Evolutionary conservation across 2,797 vertebrate species (phyloP), one percentile per base, ranked within the genome.

Genomic region (Macropus fuliginosus): DNA sequence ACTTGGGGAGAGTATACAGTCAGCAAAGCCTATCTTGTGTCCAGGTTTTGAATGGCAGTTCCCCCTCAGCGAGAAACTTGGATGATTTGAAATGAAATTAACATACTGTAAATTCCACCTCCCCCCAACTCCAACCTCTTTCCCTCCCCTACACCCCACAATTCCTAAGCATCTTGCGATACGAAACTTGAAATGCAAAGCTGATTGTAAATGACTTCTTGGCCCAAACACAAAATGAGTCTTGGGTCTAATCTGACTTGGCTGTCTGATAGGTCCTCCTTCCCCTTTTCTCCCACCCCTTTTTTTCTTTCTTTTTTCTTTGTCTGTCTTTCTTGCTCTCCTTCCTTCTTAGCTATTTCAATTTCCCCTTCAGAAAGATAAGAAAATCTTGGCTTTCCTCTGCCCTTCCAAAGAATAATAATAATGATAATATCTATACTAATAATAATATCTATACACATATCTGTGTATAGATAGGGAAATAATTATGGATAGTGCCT

Each of bases 401-500:
- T 52, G 34, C 54, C 93, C 31, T 81, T 54, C 62, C 89, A 94
- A 66, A 93, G 92, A 94, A 62, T 62, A 62, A 62, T 62, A n/a
- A 66, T n/a, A 74, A 81, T 27, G 11, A 40, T 46, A 46, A 46
- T 46, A 46, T 46, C 46, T 46, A 46, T 46, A 46, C 46, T 46
- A 46, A 46, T 46, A 46, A 46, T 46, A 46, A 46, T 46, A 46
- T 46, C 46, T 46, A 46, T 46, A 46, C 40, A 81, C 40, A 3
- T 46, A 46, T 46, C 34, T 74, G 28, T 40, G n/a, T 74, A 21
- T 40, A 74, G 66, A 74, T 74, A 40, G 18, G 5, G n/a, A 74
- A 74, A 74, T 2, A 16, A n/a, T 40, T 40, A 74, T 18, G 5
- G 4, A n/a, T 81, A 46, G 40, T 46, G 74, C 21, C 40, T 24